These are phyloP conservation scores for Pomacea maculata DNA, from an alignment of 1,140 invertebrate species.

Conservation along the genomic window DNA sequence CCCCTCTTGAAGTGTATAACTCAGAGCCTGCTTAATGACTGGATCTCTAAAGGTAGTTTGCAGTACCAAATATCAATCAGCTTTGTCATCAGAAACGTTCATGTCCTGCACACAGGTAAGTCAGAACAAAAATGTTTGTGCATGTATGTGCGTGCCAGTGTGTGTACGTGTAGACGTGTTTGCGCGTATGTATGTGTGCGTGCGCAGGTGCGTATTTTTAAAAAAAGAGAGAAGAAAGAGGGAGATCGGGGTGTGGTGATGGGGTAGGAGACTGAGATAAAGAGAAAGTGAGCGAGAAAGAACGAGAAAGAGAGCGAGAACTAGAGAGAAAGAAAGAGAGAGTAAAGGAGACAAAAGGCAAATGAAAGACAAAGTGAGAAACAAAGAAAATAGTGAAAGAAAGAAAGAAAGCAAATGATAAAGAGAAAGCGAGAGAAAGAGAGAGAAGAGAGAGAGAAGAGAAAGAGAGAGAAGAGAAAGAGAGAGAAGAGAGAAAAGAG, in stretches of 20 bases:
- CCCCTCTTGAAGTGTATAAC: too few species aligned
- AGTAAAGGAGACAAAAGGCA: too few species aligned
- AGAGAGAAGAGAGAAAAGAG: not conserved
- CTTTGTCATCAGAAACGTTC: not conserved
- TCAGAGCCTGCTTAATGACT: too few species aligned
- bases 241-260: not conserved
- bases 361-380: not conserved
- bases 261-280: not conserved
- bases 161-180: not conserved
- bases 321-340: not conserved
- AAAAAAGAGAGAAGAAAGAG: not conserved
- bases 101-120: not conserved
- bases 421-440: not conserved
- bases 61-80: too few species aligned
- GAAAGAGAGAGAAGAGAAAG: not conserved
- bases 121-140: not conserved
- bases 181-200: not conserved
- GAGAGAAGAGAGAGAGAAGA: not conserved
- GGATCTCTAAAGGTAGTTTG: too few species aligned
- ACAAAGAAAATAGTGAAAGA: not conserved
- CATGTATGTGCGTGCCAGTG: not conserved
- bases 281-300: not conserved
- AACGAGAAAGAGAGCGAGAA: not conserved
- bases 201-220: not conserved
- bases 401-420: not conserved